Base-by-base conservation (phyloP, 2,888 invertebrate species). In the Volucella inflata region DNA sequence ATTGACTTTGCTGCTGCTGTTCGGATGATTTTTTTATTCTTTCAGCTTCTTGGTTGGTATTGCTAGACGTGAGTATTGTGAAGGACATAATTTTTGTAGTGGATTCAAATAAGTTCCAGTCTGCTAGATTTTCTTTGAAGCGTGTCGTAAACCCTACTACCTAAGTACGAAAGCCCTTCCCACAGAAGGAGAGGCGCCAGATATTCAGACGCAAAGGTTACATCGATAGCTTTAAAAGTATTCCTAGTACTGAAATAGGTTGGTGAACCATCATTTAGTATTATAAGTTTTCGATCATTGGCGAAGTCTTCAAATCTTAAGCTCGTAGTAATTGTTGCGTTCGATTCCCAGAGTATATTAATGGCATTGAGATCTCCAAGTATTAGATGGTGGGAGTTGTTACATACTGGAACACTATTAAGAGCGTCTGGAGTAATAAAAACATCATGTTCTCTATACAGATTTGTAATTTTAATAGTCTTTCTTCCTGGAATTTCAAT, bases 1-100 rank as follows among this genome's bases (percentile, higher is more conserved):
- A 62, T 72, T 2, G 30, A 42, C 44, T 51, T 72, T 2, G 71
- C 46, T 21, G 71, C 60, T 1, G 71, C 60, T 9, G 44, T 44
- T 62, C 72, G 62, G 2, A 53, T 53, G 11, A 62, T 72, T 30
- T 62, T 72, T 40, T 72, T 72, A 9, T 44, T 14, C 51, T 53
- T 72, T 1, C 60, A 30, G 60, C 51, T 30, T 62, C 44, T 12
- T 60, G 40, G 11, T 60, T 50, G 0, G 11, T 71, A 38, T 53
- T 55, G 17, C 1, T 2, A 2, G n/a, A n/a, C n/a, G n/a, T n/a
- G n/a, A n/a, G n/a, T n/a, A n/a, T n/a, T n/a, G n/a, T n/a, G n/a
- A n/a, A n/a, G n/a, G n/a, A n/a, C n/a, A n/a, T n/a, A n/a, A n/a
- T n/a, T 1, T 17, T 40, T 8, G 67, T 40, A 14, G 53, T 40